phyloP scores from a whole-genome alignment of 1,140 invertebrate species.

The Aleiodes sp. region DNA sequence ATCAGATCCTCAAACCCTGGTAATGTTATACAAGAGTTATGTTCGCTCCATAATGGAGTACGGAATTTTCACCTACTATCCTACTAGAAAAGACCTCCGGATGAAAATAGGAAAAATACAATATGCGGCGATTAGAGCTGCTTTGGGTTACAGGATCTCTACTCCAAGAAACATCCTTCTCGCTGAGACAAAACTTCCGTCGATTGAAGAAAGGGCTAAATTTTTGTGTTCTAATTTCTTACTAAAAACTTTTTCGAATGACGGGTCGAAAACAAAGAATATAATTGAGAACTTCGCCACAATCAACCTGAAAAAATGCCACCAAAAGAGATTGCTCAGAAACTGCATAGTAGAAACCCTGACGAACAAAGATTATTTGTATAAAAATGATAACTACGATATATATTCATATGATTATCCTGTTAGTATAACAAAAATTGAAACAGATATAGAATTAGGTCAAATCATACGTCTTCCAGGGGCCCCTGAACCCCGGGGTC shows the following conservation, averaged over 20 bases:
- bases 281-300: too few species aligned
- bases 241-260: not conserved
- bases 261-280: too few species aligned
- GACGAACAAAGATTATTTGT: too few species aligned
- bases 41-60: conserved; percentile 40
- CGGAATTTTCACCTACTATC: conserved; percentile 1
- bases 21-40: conserved; percentile 35
- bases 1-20: conserved; percentile 29
- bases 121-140: conserved; percentile 12
- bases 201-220: not conserved
- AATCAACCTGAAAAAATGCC: too few species aligned
- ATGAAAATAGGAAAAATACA: conserved; percentile 18
- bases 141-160: conserved; percentile 15
- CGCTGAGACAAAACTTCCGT: not conserved
- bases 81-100: conserved; percentile 24
- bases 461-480: too few species aligned
- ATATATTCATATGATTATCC: too few species aligned
- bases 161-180: conserved; percentile 23
- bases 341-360: too few species aligned
- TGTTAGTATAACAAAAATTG: too few species aligned
- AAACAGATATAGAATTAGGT: too few species aligned
- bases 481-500: too few species aligned
- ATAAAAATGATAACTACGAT: too few species aligned
- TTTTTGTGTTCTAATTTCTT: not conserved
- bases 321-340: too few species aligned